Percentiles rank a stretch among this genome's conserved stretches.
These are phyloP conservation scores for Drosophila lacertosa DNA, from an alignment of 1,140 invertebrate genomes.

Conservation along the genomic window DNA sequence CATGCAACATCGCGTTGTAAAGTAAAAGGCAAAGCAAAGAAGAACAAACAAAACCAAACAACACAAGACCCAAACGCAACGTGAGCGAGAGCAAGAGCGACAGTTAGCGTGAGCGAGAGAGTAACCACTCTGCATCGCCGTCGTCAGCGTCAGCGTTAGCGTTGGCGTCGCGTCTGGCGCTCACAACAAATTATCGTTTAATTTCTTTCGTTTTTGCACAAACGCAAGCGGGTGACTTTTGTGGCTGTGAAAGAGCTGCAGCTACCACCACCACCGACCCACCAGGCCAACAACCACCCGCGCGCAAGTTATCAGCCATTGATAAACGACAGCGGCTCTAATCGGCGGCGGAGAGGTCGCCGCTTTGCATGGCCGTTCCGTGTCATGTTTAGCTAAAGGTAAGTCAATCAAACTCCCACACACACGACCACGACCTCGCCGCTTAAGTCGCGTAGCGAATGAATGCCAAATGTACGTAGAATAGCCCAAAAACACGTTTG, in stretches of 20 bases:
- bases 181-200: slow-evolving; percentile 76
- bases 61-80: slow-evolving; percentile 42
- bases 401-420: slow-evolving; percentile 39
- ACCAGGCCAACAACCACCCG: slow-evolving; percentile 9
- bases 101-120: slow-evolving; percentile 25
- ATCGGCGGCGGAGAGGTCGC: slow-evolving; percentile 2
- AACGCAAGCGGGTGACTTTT: slow-evolving; percentile 61
- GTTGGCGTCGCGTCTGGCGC: slow-evolving; percentile 32
- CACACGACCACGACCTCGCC: slow-evolving; percentile 43
- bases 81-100: slow-evolving; percentile 22
- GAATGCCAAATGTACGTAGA: slow-evolving; percentile 49
- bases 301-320: slow-evolving; percentile 43
- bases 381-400: slow-evolving; percentile 64
- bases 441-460: slow-evolving; percentile 54
- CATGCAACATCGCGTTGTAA: slow-evolving; percentile 59
- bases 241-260: slow-evolving; percentile 15
- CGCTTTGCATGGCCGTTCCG: too few relatives aligned
- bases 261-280: slow-evolving; percentile 37
- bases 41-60: slow-evolving; percentile 60
- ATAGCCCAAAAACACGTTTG: slow-evolving; percentile 70
- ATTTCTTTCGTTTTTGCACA: slow-evolving; percentile 74
- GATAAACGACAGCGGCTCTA: slow-evolving; percentile 31
- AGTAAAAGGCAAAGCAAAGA: slow-evolving; percentile 49
- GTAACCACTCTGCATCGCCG: slow-evolving; percentile 32
- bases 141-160: slow-evolving; percentile 15